Base-by-base conservation (phyloP, 2,797 vertebrate species). In the Phoxinus dragarum region DNA sequence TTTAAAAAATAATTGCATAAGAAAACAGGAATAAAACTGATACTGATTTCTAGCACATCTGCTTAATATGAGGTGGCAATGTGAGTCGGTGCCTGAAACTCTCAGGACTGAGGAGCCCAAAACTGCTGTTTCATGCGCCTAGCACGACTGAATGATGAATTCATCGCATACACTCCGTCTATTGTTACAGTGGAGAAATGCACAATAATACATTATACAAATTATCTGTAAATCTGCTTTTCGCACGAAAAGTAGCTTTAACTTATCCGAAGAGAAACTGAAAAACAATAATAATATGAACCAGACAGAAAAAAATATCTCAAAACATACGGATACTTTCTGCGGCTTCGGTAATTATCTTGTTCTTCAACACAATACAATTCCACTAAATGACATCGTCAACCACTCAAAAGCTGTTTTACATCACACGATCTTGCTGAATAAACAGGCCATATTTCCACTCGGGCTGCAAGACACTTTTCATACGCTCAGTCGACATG, bases 71-170 rank as follows among this genome's bases (percentile, higher is more conserved):
- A 34, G 64, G 8, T 34, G 64, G 7, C 31, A 16, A 38, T 81
- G 38, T 61, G 40, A 64, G 31, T 27, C 27, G 17, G 54, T 80
- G 44, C 14, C 68, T 61, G 23, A 61, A 72, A 49, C 27, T 80
- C 52, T 27, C 47, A 49, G 16, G 47, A 49, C 47, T 49, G 47
- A 75, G 36, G 82, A 64, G 67, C 34, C 38, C 40, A 79, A 89
- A 88, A 89, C 66, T 89, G 88, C 89, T 88, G 86, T 85, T 89
- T 90, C 89, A 88, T 89, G 69, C 76, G 56, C 54, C 72, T 71
- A 54, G 40, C 75, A 67, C 64, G 31, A 47, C 40, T 67, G 36
- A 38, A 81, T 34, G 31, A 72, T 19, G 52, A 78, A 40, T 73
- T 84, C 40, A 17, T 54, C 64, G 10, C 61, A 17, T 6, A 27